A percentile compares a stretch with the other conserved stretches of the same genome.
These are phyloP conservation scores for Athalia circularis DNA, from an alignment of 2,888 invertebrate species.

Conservation along the genomic window DNA sequence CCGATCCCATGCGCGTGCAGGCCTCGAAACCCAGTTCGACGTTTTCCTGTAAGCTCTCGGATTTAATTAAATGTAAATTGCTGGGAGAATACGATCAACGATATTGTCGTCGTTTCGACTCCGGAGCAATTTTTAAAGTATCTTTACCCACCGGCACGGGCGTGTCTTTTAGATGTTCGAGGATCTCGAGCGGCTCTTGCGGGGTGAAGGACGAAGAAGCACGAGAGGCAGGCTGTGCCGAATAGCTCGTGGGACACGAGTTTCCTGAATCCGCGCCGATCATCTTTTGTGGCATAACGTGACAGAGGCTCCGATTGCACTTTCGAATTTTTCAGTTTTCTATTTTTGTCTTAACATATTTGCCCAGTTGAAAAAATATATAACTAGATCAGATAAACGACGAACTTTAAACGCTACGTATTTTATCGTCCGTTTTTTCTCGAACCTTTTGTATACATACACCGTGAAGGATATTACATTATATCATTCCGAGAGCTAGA, in stretches of 20 bases:
- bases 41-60: slow-evolving; percentile 64
- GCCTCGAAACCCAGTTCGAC: slow-evolving; percentile 15
- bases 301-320: too few species aligned
- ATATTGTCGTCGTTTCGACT: slow-evolving; percentile 43
- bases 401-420: too few species aligned
- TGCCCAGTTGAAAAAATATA: neutral
- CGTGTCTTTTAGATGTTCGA: slow-evolving; percentile 18
- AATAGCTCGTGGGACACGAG: slow-evolving; percentile 36
- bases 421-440: too few species aligned
- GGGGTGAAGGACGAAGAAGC: neutral
- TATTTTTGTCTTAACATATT: neutral
- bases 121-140: slow-evolving; percentile 42
- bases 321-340: neutral
- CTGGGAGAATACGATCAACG: slow-evolving; percentile 68
- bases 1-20: slow-evolving; percentile 10
- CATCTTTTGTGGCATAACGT: too few species aligned
- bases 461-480: too few species aligned
- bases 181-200: slow-evolving; percentile 18
- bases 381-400: neutral
- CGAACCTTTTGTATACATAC: too few species aligned
- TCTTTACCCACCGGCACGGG: slow-evolving; percentile 4
- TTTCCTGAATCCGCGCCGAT: slow-evolving; percentile 24
- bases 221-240: slow-evolving; percentile 3
- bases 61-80: slow-evolving; percentile 73
- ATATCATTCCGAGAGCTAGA: too few species aligned